Evolutionary conservation across 2,888 invertebrate species (phyloP).

Genomic region (Toxonevra muliebris): DNA sequence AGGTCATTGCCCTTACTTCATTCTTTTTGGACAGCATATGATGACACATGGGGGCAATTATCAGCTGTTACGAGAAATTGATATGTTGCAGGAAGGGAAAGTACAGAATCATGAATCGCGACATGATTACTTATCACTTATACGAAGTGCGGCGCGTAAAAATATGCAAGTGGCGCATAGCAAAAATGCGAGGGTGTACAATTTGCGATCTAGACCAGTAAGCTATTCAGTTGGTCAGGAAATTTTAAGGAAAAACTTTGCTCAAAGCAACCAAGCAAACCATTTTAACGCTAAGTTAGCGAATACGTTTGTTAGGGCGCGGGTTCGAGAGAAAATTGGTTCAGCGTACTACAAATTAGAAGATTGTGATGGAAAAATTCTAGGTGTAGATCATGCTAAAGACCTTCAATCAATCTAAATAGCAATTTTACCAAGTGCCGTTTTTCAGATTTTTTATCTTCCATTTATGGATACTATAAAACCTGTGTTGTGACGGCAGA

Average conservation of each 20-base stretch:
- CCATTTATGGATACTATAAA: no score
- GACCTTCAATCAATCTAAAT: neutral
- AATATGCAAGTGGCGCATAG: neutral
- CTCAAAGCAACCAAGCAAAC: constrained; percentile 10
- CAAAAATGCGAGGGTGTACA: constrained; percentile 1
- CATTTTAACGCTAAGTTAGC: constrained; percentile 24
- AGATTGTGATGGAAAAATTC: constrained; percentile 15
- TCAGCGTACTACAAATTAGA: constrained; percentile 14
- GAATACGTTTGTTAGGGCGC: constrained; percentile 18
- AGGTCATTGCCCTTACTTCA: constrained; percentile 3
- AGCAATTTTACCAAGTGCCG: no score
- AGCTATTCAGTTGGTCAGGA: constrained; percentile 8
- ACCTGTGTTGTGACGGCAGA: no score
- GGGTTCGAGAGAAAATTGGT: constrained; percentile 8
- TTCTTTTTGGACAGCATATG: constrained; percentile 9
- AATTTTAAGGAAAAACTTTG: constrained; percentile 23
- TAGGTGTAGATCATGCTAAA: constrained; percentile 21
- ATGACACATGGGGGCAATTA: neutral
- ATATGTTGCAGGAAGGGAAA: neutral
- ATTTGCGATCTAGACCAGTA: constrained; percentile 10
- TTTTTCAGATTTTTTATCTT: no score
- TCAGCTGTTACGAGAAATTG: neutral
- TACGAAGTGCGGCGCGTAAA: neutral
- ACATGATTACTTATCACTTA: neutral
- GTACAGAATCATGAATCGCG: neutral